phyloP scores from a whole-genome alignment of 2,797 vertebrate species.

The Eidolon dupreanum region DNA sequence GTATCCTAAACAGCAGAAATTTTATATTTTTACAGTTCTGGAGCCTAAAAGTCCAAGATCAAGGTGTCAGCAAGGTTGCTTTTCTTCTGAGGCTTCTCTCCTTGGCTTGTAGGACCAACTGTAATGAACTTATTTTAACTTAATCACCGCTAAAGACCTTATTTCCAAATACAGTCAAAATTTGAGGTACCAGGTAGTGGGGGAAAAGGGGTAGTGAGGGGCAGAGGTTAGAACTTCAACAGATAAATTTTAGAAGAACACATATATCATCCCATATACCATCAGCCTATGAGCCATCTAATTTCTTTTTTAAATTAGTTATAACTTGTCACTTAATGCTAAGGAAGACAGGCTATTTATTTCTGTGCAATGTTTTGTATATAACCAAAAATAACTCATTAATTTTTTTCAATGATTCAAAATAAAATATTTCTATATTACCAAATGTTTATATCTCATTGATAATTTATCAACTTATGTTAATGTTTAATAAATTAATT shows the following conservation, averaged over 20 bases:
- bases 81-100: background rate
- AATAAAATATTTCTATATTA: constrained; percentile 22
- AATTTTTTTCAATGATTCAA: background rate
- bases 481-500: background rate
- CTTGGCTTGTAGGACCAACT: background rate
- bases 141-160: background rate
- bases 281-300: background rate
- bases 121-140: background rate
- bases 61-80: rapidly evolving
- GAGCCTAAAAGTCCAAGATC: background rate
- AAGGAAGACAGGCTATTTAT: background rate
- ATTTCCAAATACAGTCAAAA: background rate
- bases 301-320: background rate
- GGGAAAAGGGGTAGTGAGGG: no score
- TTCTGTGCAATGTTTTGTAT: background rate
- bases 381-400: background rate
- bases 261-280: no score
- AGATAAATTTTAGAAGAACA: background rate
- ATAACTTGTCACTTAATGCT: background rate
- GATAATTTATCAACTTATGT: background rate
- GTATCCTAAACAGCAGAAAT: background rate
- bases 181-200: background rate
- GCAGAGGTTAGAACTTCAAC: background rate
- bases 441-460: background rate
- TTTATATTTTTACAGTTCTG: background rate